Base-by-base conservation (phyloP, 2,113 vertebrate species). In the Manacus vitellinus region DNA sequence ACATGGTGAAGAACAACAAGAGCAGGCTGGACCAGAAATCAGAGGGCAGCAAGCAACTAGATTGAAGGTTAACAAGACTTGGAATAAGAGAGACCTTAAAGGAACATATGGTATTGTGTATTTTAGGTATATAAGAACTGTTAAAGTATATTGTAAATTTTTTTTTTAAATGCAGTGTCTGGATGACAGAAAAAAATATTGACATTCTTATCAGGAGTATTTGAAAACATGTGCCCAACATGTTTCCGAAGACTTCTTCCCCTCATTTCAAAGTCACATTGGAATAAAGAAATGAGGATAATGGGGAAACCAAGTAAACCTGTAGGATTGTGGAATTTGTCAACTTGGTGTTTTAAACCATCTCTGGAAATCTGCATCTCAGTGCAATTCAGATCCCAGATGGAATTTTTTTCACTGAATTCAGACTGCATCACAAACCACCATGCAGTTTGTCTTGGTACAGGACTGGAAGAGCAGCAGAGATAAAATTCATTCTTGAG, bases 1-100 rank as follows among this genome's bases (percentile, higher is more conserved):
- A 99, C 97, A 99, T 99, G 99, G 99, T 99, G 96, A 99, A 99
- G 98, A 99, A 98, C 97, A 99, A 99, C 98, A 99, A 99, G 97
- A 99, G 99, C 80, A 98, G 99, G 68, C 97, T 99, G 97, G 99
- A 99, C 97, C 99, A 99, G 98, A 99, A 99, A 80, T 97, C 99
- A 0, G 99, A 99, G 79, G 94, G 98, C 37, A 95, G 98, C 95
- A 99, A 99, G 95, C 99, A 98, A 61, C 98, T 99, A 31, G 99
- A 99, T 66, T 99, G 97, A 99, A 86, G 72, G 68, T 10, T 54
- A 54, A 30, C 39, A 44, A 51, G 58, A 15, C 47, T 91, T 72
- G 71, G 66, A 76, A 44, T 88, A 92, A 88, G 66, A 73, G 13
- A 27, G 2, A 78, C 88, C 85, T 96, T 93, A 62, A 75, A 84